These are phyloP conservation scores for Linnaemya vulpina DNA, from an alignment of 2,888 invertebrate species.

Conservation along the genomic window DNA sequence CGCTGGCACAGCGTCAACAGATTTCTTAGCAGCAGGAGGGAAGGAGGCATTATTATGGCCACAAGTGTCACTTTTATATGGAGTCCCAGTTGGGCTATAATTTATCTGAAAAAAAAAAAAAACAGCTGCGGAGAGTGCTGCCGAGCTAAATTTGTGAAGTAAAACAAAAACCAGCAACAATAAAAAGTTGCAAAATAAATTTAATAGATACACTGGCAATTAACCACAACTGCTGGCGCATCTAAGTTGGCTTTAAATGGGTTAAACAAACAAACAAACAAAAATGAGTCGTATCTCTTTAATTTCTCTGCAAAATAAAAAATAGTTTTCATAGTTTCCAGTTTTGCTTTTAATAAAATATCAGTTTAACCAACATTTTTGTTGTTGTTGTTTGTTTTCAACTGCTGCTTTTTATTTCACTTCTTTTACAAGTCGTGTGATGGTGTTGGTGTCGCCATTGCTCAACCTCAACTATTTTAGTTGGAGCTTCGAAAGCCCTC, in stretches of 20 bases:
- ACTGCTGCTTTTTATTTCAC: conserved; percentile 7
- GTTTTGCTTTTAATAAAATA: conserved; percentile 34
- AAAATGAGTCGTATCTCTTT: conserved; percentile 30
- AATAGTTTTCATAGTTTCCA: conserved; percentile 9
- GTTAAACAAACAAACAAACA: conserved; percentile 26
- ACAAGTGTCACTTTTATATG: not conserved
- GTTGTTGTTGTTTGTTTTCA: no score
- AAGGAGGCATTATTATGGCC: not conserved
- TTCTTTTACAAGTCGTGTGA: conserved; percentile 22
- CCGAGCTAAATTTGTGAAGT: not conserved
- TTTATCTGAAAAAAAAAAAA: not conserved
- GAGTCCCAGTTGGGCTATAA: not conserved
- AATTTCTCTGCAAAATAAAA: conserved; percentile 24
- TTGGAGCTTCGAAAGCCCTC: not conserved
- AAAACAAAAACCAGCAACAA: not conserved
- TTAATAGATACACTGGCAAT: conserved; percentile 17
- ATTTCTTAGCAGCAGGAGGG: not conserved
- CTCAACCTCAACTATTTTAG: conserved; percentile 29
- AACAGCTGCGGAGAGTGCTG: not conserved
- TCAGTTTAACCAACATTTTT: conserved; percentile 31
- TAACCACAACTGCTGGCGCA: conserved; percentile 50
- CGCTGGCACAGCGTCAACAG: no score
- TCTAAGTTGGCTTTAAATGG: conserved; percentile 59
- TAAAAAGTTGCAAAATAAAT: conserved; percentile 39
- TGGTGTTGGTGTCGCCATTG: conserved; percentile 23